Evolutionary conservation across 2,888 invertebrate genomes (phyloP).

Genomic region (Pachymerium ferrugineum): DNA sequence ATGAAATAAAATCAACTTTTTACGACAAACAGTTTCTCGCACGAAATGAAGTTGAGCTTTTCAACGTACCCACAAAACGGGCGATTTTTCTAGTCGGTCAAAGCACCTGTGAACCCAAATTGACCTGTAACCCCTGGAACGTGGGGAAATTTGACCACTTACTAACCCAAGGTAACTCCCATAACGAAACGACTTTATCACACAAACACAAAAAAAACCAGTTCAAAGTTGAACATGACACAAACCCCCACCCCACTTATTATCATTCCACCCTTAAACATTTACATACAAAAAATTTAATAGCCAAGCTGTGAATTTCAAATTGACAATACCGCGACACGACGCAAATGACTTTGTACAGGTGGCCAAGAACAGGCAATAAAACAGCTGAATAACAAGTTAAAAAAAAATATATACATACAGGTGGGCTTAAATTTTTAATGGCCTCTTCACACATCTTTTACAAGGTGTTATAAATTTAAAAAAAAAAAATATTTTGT

Average conservation of each 20-base stretch:
- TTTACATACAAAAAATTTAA: neutral
- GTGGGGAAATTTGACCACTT: conserved; percentile 6
- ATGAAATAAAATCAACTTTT: too few species aligned
- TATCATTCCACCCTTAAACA: neutral
- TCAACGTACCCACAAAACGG: too few species aligned
- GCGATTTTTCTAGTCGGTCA: neutral
- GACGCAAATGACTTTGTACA: conserved; percentile 1
- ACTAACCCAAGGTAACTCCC: neutral
- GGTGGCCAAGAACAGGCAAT: conserved; percentile 16
- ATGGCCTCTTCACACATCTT: neutral
- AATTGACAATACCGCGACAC: conserved; percentile 15
- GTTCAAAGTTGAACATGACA: neutral
- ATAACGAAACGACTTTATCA: neutral
- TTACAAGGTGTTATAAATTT: neutral
- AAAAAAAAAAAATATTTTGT: neutral
- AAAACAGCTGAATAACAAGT: conserved; percentile 23
- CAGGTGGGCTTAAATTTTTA: neutral
- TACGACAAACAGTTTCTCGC: too few species aligned
- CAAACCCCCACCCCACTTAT: neutral
- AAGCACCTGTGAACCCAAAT: neutral
- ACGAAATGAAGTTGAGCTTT: too few species aligned
- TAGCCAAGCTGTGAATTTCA: conserved; percentile 8
- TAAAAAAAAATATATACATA: neutral
- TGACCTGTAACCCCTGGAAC: neutral
- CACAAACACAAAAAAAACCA: too few species aligned